Evolutionary conservation across 2,113 vertebrate genomes (phyloP).

Genomic region (Prochilodus magdalenae): DNA sequence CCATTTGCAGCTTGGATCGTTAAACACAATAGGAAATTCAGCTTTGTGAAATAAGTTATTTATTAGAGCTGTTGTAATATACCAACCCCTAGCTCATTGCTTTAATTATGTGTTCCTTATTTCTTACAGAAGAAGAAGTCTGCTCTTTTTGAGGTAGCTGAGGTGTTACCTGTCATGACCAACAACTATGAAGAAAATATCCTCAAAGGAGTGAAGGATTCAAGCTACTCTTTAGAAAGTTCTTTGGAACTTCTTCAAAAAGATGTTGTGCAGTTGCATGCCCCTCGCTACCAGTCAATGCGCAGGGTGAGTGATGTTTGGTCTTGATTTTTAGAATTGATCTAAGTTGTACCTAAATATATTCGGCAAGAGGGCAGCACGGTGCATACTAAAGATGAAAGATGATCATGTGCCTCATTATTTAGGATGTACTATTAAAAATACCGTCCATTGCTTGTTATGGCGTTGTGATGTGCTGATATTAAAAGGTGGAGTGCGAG

Average conservation of each 20-base stretch:
- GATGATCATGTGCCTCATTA: no score
- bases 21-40: no score
- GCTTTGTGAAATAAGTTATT: no score
- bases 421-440: no score
- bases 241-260: constrained; percentile 98
- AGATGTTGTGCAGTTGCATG: constrained; percentile 98
- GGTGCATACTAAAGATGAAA: neutral
- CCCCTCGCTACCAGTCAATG: constrained; percentile 99
- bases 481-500: no score
- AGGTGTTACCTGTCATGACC: constrained; percentile 99
- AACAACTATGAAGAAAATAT: constrained; percentile 99
- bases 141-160: constrained; percentile 98
- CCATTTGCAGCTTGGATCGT: no score
- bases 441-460: no score
- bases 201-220: constrained; percentile 94
- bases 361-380: neutral
- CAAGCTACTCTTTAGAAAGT: constrained; percentile 97
- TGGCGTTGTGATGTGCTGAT: neutral
- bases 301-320: constrained; percentile 84
- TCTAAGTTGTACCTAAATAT: no score
- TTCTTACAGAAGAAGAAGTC: constrained; percentile 93
- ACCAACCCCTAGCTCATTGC: no score
- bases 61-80: no score
- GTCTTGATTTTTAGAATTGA: neutral
- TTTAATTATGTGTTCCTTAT: neutral